Base-by-base conservation (phyloP, 2,888 invertebrate species). In the Ischnura elegans region DNA sequence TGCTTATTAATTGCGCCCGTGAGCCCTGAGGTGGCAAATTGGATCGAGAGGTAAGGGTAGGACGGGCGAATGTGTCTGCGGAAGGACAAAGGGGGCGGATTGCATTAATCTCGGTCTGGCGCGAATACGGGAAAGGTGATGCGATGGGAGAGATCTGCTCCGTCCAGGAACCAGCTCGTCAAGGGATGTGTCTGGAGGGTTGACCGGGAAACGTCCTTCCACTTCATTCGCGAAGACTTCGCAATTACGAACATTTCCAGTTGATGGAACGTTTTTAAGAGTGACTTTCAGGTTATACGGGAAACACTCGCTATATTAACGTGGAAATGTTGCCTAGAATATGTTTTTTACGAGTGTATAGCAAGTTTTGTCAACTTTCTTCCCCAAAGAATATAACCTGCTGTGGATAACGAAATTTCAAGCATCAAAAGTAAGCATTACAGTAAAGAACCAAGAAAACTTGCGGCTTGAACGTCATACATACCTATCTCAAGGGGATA, bases 41-140 rank as follows among this genome's bases (percentile, higher is more conserved):
- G 43, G 90, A 90, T 90, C 61, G 90, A 61, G 90, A 55, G 90
- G 55, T 43, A 36, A 43, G 10, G 55, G 42, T 19, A 19, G 51
- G 51, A 61, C 43, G 87, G 51, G 46, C 42, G 90, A 42, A 3
- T 2, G 36, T n/a, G 76, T 10, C 25, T 66, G 90, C 55, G 29
- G 43, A 36, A 43, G 66, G 90, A 90, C 61, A 61, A 42, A 43
- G 61, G 42, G 61, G 2, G 90, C 36, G 66, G 90, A 90, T 90
- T 90, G 90, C 61, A 90, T 90, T 90, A 90, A 90, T 90, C 90
- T 90, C 90, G n/a, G 90, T 42, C 46, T 86, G 45, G 16, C 3
- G 86, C 42, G 19, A 85, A 45, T 29, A 19, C 51, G 51, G 47
- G 13, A 36, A 16, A 43, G 16, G 45, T 45, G 46, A 86, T n/a